Evolutionary conservation across 64 coral and sea anemone species (phyloP), one percentile per base, ranked within the genome.

Genomic region (Pocillopora verrucosa): DNA sequence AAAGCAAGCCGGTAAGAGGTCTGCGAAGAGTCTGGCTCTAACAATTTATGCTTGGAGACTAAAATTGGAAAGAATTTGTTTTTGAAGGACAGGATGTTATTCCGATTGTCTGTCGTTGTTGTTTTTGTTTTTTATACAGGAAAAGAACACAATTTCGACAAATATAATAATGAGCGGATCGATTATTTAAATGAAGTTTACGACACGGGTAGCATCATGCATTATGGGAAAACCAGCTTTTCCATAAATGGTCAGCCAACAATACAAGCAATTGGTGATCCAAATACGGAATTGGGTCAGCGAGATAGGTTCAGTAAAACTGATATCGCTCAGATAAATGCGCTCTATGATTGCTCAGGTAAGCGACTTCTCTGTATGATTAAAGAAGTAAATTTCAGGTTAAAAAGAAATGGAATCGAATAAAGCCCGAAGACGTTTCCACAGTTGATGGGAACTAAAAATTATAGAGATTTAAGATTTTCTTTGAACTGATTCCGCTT

Each of bases 301-400:
- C 59, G 81, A 15, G 56, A 92, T 81, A 57, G 59, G 0, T 98
- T 98, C 60, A 98, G 89, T 69, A 51, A 85, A 24, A 89, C 77
- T 16, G 96, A 98, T 57, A 92, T 94, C 60, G 63, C 89, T 3
- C 89, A 98, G 65, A 65, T 98, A 1, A 92, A 94, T 67, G 69
- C 93, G 10, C 79, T 98, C 14, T 98, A 98, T 74, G 92, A 98
- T 69, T 98, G 95, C 65, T 83, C 83, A 84, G 84, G 95, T 98
- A 67, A 70, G n/a, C 22, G 10, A 24, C 25, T 25, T 24, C 4
- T 24, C 17, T 67, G 0, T 67, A n/a, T 7, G 22, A 1, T 11
- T n/a, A 24, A 11, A 9, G 25, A 24, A 22, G 65, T 9, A 68
- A 68, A 68, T 3, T 68, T 20, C 17, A 3, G 9, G 24, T 1